Conservation (phyloP, 2,888 invertebrate species). For the Smittia aterrima region DNA sequence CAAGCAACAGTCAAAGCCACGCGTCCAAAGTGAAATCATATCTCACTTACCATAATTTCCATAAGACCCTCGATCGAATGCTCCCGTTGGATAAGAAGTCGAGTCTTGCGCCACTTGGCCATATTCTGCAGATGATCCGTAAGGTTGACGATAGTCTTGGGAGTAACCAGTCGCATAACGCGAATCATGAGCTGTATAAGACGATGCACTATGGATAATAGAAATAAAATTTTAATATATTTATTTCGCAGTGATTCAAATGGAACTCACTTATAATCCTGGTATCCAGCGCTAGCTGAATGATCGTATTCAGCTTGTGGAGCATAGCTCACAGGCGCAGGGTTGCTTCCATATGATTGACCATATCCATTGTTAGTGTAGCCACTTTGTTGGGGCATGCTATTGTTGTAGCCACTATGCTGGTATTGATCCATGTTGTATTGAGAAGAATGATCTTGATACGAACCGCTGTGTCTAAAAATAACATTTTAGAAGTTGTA, state of each 20-base stretch:
- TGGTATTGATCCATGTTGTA: conserved; percentile 29
- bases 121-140: conserved; percentile 13
- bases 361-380: conserved; percentile 22
- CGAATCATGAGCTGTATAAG: conserved; percentile 17
- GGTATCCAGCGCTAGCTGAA: not conserved
- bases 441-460: conserved; percentile 29
- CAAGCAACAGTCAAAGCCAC: not conserved
- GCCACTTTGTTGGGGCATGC: conserved; percentile 23
- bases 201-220: not conserved
- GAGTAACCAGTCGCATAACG: not conserved
- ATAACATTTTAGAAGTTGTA: not conserved
- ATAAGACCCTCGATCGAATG: conserved; percentile 8
- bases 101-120: conserved; percentile 25
- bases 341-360: conserved; percentile 14
- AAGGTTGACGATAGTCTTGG: conserved; percentile 28
- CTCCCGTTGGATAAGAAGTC: not conserved
- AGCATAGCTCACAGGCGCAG: not conserved
- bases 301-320: conserved; percentile 29
- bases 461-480: not conserved
- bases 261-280: conserved; percentile 20
- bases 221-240: not conserved
- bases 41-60: conserved; percentile 35
- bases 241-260: not conserved
- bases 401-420: conserved; percentile 12
- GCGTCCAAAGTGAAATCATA: too few relatives aligned